Conservation (phyloP, 2,888 invertebrate species). For the Agriotes lineatus region DNA sequence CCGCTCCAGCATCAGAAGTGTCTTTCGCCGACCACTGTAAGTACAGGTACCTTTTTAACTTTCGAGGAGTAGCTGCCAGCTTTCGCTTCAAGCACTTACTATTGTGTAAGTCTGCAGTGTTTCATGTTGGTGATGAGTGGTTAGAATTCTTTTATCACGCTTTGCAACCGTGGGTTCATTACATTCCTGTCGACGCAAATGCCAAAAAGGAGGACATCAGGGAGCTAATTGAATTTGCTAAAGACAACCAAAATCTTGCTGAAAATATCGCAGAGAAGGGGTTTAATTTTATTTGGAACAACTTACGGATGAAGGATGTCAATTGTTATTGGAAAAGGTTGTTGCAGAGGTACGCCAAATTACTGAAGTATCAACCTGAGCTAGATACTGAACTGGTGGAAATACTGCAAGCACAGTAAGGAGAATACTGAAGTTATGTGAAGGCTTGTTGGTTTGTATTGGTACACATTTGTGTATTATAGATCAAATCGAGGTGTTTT, state of each 20-base stretch:
- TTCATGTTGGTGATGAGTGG: conserved; percentile 96
- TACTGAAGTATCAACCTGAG: conserved; percentile 76
- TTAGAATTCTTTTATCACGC: conserved; percentile 93
- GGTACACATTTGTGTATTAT: too few relatives aligned
- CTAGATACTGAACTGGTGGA: conserved; percentile 71
- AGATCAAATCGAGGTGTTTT: too few relatives aligned
- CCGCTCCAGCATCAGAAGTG: conserved; percentile 87
- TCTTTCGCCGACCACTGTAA: conserved; percentile 92
- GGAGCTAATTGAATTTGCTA: conserved; percentile 80
- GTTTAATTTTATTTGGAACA: conserved; percentile 84
- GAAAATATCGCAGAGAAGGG: conserved; percentile 86
- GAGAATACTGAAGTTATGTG: too few relatives aligned
- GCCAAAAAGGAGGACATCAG: conserved; percentile 78
- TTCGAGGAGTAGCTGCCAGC: conserved; percentile 96
- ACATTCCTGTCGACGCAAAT: conserved; percentile 82
- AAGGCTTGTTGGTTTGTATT: too few relatives aligned
- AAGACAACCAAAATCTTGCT: conserved; percentile 79
- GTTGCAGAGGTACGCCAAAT: conserved; percentile 78
- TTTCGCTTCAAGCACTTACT: conserved; percentile 97
- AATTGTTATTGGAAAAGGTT: conserved; percentile 89
- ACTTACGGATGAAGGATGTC: conserved; percentile 85
- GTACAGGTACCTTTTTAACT: conserved; percentile 95
- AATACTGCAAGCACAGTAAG: conserved; percentile 44
- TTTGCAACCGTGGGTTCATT: conserved; percentile 95
- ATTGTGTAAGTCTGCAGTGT: conserved; percentile 91